Base-by-base conservation (phyloP, 2,888 invertebrate genomes). In the Drosophila paracracens region DNA sequence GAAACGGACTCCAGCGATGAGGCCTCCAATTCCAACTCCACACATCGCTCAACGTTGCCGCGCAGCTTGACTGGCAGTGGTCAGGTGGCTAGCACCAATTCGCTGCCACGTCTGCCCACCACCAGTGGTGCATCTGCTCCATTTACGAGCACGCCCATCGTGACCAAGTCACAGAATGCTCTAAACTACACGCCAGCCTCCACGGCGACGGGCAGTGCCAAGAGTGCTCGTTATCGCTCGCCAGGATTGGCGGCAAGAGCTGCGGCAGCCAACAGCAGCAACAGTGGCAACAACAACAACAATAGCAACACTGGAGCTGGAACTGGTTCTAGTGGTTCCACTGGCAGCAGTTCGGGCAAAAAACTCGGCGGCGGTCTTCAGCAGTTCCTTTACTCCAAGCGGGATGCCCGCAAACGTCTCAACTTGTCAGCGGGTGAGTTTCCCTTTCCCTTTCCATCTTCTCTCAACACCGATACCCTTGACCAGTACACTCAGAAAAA, bases 181-280 rank as follows among this genome's bases (percentile, higher is more conserved):
- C 76, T 92, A 2, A 91, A 89, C 57, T 91, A 82, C 40, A 82
- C 81, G 2, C 77, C 89, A 29, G 62, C 83, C n/a, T 54, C 38
- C 38, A 68, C 83, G 25, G 70, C 75, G 94, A 81, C 94, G 82
- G 94, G 94, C 67, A 95, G 96, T 76, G 97, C 97, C 53, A 97
- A 97, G 92, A 97, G 97, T 60, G 97, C 97, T 50, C 94, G 98
- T 46, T 98, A 98, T 92, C 94, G 98, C 6, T 97, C 98, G 2
- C 97, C 97, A 0, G 97, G 91, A n/a, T 38, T 91, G 53, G 91
- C 88, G 25, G 82, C 95, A 40, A 95, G 96, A 51, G 94, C 93
- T 6, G 85, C 85, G 0, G 85, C 85, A 7, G 88, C 69, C 50
- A 65, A 36, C 43, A 92, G 93, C 52, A 87, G 91, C n/a, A 68